Evolutionary conservation across 2,888 invertebrate species (phyloP).

Genomic region (Apamea anceps): DNA sequence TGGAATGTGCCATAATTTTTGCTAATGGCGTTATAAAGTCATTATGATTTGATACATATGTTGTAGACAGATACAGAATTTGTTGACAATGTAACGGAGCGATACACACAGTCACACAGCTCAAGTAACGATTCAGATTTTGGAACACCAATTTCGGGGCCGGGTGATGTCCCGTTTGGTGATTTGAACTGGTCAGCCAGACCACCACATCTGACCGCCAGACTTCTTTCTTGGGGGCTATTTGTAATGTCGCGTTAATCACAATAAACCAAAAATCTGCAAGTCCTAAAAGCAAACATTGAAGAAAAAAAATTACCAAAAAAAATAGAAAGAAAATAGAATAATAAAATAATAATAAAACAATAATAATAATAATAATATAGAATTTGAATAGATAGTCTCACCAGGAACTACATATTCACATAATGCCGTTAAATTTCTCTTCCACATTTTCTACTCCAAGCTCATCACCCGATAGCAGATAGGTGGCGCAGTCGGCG

Average conservation of each 20-base stretch:
- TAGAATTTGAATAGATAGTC: background rate
- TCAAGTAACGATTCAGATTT: background rate
- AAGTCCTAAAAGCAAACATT: background rate
- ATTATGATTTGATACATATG: background rate
- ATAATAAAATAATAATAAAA: too few species aligned
- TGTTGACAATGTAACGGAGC: too few species aligned
- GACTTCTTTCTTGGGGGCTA: too few species aligned
- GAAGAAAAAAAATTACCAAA: background rate
- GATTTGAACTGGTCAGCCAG: background rate
- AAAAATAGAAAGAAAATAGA: too few species aligned
- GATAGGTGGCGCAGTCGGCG: conserved; percentile 77
- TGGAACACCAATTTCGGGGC: background rate
- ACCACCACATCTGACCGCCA: too few species aligned
- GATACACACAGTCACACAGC: background rate
- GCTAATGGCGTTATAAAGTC: background rate
- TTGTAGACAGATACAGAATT: background rate
- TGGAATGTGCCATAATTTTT: background rate
- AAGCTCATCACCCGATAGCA: conserved; percentile 70
- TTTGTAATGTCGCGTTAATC: background rate
- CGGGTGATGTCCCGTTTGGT: background rate
- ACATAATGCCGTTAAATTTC: background rate
- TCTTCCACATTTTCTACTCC: conserved; percentile 51
- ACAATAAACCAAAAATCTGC: background rate
- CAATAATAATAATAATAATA: too few species aligned
- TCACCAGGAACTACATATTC: background rate